phyloP scores from a whole-genome alignment of 2,888 invertebrate genomes.

The Aphodius granarius region DNA sequence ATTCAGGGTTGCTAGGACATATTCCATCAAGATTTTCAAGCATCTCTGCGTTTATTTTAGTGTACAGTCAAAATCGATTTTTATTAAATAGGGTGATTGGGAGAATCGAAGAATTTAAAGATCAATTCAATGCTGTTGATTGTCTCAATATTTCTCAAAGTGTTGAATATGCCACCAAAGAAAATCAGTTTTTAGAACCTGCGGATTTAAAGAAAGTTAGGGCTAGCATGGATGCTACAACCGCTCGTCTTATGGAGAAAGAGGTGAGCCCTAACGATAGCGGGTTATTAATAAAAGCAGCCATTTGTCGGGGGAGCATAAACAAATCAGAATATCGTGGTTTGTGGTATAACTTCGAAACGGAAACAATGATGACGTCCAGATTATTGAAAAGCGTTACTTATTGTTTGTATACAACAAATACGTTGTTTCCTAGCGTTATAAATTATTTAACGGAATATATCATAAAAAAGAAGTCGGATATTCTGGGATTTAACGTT shows the following conservation, averaged over 20 bases:
- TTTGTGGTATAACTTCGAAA: constrained; percentile 49
- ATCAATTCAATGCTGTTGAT: constrained; percentile 51
- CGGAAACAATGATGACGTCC: constrained; percentile 51
- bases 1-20: constrained; percentile 45
- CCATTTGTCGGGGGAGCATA: constrained; percentile 43
- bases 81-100: constrained; percentile 50
- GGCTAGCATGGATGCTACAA: constrained; percentile 45
- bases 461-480: constrained; percentile 50
- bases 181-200: constrained; percentile 29
- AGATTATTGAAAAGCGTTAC: constrained; percentile 54
- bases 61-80: constrained; percentile 49
- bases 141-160: constrained; percentile 54
- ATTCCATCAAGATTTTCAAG: constrained; percentile 52
- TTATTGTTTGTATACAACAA: constrained; percentile 51
- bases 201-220: constrained; percentile 24
- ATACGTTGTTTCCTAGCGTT: constrained; percentile 53
- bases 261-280: not conserved
- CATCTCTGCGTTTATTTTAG: constrained; percentile 53
- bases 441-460: constrained; percentile 56
- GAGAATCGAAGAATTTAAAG: constrained; percentile 50
- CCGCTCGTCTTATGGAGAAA: constrained; percentile 38
- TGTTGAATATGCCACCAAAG: constrained; percentile 47
- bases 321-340: constrained; percentile 47
- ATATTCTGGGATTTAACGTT: constrained; percentile 57
- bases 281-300: constrained; percentile 39